Base-by-base conservation (phyloP, 37 sponge, comb jelly and placozoan genomes). In the Cliona cf. orientalis region DNA sequence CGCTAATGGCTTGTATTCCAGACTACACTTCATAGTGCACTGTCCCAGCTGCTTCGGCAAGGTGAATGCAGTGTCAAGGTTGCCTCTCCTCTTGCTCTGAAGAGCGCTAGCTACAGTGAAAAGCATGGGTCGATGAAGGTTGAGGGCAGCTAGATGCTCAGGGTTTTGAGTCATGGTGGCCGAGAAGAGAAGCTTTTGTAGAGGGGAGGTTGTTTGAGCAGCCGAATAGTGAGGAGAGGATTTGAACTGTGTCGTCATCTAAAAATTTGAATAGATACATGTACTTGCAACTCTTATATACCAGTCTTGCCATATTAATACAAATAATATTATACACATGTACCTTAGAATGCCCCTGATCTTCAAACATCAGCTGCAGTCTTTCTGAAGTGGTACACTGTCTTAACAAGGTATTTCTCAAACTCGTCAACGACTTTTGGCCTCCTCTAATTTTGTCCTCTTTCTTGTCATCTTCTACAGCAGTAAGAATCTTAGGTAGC, bases 171-270 rank as follows among this genome's bases (percentile, higher is more conserved):
- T 85, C 38, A 98, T 78, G 42, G 99, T 96, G 25, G 99, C 99
- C 11, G 99, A 99, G 75, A 99, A 96, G 32, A 99, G 83, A 3
- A 99, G 85, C 69, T 99, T 99, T 81, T 94, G 97, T 3, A 93
- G 39, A 5, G 78, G 46, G 14, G 73, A 72, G 33, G 49, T 65
- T 21, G 61, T 21, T 36, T 46, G 55, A 17, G 39, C n/a, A n/a
- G n/a, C n/a, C n/a, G n/a, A n/a, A n/a, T n/a, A n/a, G n/a, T n/a
- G n/a, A n/a, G n/a, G n/a, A n/a, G n/a, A n/a, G n/a, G n/a, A n/a
- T n/a, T n/a, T n/a, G n/a, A n/a, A n/a, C n/a, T n/a, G n/a, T n/a
- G n/a, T n/a, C n/a, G n/a, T n/a, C n/a, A n/a, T n/a, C n/a, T n/a
- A n/a, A n/a, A n/a, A n/a, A n/a, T n/a, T n/a, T n/a, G n/a, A n/a